Conservation (phyloP, 2,797 vertebrate species). For the Anolis apletophallus region DNA sequence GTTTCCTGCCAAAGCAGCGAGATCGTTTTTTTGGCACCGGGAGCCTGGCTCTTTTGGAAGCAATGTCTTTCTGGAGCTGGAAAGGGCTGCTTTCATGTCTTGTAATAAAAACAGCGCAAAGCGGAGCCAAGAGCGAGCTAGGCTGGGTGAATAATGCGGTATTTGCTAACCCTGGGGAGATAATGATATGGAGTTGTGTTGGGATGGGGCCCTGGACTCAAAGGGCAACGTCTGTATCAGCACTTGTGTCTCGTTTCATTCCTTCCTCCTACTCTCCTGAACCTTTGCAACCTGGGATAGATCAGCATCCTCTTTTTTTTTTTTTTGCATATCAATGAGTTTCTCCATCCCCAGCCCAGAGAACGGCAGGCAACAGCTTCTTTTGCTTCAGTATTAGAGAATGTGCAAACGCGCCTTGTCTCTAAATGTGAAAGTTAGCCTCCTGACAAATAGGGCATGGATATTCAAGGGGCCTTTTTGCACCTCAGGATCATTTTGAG, state of each 20-base stretch:
- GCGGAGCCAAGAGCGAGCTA: slow-evolving; percentile 58
- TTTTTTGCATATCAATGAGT: background rate
- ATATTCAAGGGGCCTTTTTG: background rate
- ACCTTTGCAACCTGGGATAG: background rate
- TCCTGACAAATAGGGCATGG: background rate
- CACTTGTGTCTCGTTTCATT: background rate
- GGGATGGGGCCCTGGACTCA: slow-evolving; percentile 18
- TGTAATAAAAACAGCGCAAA: slow-evolving; percentile 70
- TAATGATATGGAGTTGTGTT: slow-evolving; percentile 49
- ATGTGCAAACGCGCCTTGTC: background rate
- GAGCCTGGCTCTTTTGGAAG: slow-evolving; percentile 68
- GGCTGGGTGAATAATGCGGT: slow-evolving; percentile 59
- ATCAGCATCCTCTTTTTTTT: too few relatives aligned
- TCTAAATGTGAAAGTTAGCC: background rate
- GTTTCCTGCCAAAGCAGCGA: slow-evolving; percentile 69
- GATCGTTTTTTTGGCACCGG: slow-evolving; percentile 67
- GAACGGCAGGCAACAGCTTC: background rate
- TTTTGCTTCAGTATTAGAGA: background rate
- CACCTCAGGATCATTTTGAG: background rate
- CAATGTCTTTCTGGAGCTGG: slow-evolving; percentile 71
- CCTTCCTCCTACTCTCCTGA: background rate
- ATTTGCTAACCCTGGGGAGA: slow-evolving; percentile 60
- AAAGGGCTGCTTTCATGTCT: slow-evolving; percentile 70
- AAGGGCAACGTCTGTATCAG: background rate
- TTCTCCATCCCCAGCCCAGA: background rate